phyloP scores from a whole-genome alignment of 2,797 vertebrate genomes.

The Argyrosomus regius region DNA sequence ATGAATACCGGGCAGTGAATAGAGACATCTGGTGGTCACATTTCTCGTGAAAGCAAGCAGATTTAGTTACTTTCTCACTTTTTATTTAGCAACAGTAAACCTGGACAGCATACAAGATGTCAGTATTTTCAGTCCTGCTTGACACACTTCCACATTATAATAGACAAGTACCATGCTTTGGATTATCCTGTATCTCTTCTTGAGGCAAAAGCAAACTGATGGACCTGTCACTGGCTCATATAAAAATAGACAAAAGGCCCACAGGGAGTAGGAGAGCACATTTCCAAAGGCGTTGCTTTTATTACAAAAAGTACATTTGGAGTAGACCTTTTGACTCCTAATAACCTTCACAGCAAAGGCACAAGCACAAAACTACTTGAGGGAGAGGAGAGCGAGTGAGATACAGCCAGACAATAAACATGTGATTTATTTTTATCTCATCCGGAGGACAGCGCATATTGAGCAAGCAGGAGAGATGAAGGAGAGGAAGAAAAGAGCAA shows the following conservation, averaged over 20 bases:
- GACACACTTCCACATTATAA: neutral
- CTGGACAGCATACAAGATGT: neutral
- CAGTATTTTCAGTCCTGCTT: constrained; percentile 1
- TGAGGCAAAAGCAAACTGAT: constrained; percentile 27
- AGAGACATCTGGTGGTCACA: constrained; percentile 58
- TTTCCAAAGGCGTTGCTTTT: constrained; percentile 43
- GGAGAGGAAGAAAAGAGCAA: constrained; percentile 67
- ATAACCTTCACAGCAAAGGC: constrained; percentile 44
- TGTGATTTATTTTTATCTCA: constrained; percentile 79
- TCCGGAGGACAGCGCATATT: constrained; percentile 68
- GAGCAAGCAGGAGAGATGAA: constrained; percentile 64
- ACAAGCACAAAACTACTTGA: constrained; percentile 18
- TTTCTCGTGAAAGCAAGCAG: neutral
- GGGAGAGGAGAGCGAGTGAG: constrained; percentile 25
- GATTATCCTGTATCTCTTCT: constrained; percentile 1
- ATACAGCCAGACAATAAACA: constrained; percentile 69
- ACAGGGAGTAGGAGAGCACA: neutral
- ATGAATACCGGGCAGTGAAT: neutral
- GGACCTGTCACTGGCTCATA: constrained; percentile 11
- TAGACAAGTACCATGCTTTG: neutral
- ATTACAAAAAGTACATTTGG: constrained; percentile 37
- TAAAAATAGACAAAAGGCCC: constrained; percentile 31
- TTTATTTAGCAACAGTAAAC: neutral
- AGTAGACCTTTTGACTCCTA: constrained; percentile 39
- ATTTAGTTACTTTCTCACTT: neutral